phyloP scores from a whole-genome alignment of 2,797 vertebrate species.

The Hippocampus kuda region DNA sequence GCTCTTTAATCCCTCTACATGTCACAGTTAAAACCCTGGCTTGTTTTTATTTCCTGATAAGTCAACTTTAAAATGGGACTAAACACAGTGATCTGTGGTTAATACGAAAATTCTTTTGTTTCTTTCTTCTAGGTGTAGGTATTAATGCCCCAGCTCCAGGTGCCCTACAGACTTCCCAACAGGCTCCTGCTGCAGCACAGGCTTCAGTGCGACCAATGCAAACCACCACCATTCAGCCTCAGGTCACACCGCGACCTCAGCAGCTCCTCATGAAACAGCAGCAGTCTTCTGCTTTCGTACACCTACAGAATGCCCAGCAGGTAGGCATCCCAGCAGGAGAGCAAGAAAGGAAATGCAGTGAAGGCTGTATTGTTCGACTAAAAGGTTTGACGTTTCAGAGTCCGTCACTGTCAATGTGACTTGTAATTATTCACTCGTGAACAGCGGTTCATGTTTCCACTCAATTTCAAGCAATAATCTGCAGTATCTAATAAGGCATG shows the following conservation, averaged over 20 bases:
- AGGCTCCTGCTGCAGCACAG: slow-evolving; percentile 46
- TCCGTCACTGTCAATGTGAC: background rate
- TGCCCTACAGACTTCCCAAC: slow-evolving; percentile 62
- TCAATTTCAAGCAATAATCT: background rate
- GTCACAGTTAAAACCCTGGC: background rate
- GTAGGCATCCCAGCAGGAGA: slow-evolving; percentile 35
- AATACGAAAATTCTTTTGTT: background rate
- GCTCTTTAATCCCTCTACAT: slow-evolving; percentile 8
- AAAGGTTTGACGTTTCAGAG: background rate
- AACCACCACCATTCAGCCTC: slow-evolving; percentile 61
- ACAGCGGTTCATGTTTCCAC: background rate
- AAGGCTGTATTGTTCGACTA: background rate
- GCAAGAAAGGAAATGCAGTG: background rate
- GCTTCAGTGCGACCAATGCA: slow-evolving; percentile 57
- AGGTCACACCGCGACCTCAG: slow-evolving; percentile 79
- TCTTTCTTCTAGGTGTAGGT: slow-evolving; percentile 21
- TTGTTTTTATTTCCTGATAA: background rate
- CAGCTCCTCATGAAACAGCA: slow-evolving; percentile 81
- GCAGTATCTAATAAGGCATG: background rate
- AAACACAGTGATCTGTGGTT: background rate
- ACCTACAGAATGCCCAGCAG: slow-evolving; percentile 66
- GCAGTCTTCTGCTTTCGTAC: slow-evolving; percentile 58
- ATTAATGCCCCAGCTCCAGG: slow-evolving; percentile 50
- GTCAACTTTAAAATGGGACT: background rate
- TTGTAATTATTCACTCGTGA: background rate